Conservation (phyloP, 2,113 vertebrate species). For the Pomatorhinus ruficollis region DNA sequence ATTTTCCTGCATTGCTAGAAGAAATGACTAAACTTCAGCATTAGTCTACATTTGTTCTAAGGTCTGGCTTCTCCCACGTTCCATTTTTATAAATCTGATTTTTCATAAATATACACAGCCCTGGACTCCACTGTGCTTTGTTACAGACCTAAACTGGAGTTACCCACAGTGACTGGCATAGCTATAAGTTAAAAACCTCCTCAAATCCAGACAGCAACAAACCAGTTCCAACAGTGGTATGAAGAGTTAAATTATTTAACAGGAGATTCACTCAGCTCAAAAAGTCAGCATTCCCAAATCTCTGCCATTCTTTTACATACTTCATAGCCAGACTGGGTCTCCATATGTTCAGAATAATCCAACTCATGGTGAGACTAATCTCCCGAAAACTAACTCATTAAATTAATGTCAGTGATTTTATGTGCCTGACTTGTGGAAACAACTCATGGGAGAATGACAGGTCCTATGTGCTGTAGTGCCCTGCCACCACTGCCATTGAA, state of each 20-base stretch:
- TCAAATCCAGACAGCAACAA: neutral
- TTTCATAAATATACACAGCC: neutral
- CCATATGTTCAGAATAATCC: conserved; percentile 42
- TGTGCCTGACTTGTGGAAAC: neutral
- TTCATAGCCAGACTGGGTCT: conserved; percentile 16
- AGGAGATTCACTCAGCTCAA: neutral
- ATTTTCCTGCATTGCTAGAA: neutral
- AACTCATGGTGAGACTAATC: conserved; percentile 26
- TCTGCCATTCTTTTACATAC: neutral
- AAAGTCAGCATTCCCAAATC: neutral
- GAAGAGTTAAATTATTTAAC: neutral
- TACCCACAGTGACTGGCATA: neutral
- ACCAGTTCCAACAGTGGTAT: neutral
- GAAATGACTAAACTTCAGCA: neutral
- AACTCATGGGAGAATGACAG: neutral
- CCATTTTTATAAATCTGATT: neutral
- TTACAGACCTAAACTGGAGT: neutral
- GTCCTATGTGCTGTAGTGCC: neutral
- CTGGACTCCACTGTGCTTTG: neutral
- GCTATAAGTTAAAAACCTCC: neutral
- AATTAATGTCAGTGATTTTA: neutral
- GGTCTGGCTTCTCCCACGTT: neutral
- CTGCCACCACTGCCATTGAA: neutral
- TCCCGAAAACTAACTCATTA: conserved; percentile 23
- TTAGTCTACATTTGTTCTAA: neutral